A percentile compares a stretch with the other conserved stretches of the same genome.
phyloP scores from a whole-genome alignment of 35 echinoderm and acorn worm species.

The Strongylocentrotus purpuratus region DNA sequence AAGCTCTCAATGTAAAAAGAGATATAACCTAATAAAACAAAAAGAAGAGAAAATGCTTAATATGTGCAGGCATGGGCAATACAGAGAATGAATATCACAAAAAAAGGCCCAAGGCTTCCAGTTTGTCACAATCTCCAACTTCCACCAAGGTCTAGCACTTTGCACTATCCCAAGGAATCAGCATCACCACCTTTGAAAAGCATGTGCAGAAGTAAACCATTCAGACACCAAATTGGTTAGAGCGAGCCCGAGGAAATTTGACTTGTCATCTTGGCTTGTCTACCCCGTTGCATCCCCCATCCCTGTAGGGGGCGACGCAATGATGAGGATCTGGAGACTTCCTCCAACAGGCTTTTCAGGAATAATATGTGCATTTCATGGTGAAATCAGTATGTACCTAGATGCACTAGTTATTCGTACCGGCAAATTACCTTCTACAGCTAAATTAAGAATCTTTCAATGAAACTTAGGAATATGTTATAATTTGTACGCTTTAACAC shows the following conservation, averaged over 20 bases:
- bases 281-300: neutral
- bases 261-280: neutral
- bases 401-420: neutral
- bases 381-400: neutral
- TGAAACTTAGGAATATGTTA: too few relatives aligned
- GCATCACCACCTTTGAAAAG: neutral
- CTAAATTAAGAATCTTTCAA: too few relatives aligned
- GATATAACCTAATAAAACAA: too few relatives aligned
- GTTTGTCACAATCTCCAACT: neutral
- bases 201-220: neutral
- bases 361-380: too few relatives aligned
- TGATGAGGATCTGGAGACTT: neutral
- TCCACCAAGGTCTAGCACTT: constrained; percentile 15
- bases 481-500: too few relatives aligned
- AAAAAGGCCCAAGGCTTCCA: neutral
- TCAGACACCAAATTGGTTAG: neutral
- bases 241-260: neutral
- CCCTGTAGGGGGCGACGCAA: neutral
- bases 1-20: too few relatives aligned
- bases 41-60: neutral
- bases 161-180: neutral
- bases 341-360: neutral
- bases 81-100: neutral
- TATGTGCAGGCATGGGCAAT: neutral
- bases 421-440: too few relatives aligned